phyloP scores from a whole-genome alignment of 2,888 invertebrate genomes.

The Apamea sordens region DNA sequence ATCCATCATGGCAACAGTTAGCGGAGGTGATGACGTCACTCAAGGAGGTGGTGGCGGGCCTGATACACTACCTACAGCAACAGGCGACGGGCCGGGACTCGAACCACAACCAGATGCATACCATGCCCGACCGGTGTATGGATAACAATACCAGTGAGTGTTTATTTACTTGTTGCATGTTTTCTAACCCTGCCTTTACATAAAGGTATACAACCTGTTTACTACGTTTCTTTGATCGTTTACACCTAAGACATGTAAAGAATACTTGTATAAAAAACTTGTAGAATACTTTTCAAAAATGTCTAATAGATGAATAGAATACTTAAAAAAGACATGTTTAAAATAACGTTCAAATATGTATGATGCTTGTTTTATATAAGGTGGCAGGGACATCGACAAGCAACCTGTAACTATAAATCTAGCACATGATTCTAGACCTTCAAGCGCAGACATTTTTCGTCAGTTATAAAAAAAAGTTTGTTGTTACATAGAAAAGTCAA shows the following conservation, averaged over 20 bases:
- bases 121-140: conserved; percentile 89
- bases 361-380: background rate
- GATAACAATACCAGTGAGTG: conserved; percentile 84
- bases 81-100: conserved; percentile 77
- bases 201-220: background rate
- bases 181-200: background rate
- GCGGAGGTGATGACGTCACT: conserved; percentile 83
- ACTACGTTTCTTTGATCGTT: background rate
- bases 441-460: background rate
- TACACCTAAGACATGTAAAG: background rate
- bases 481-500: background rate
- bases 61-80: conserved; percentile 82
- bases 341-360: background rate
- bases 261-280: background rate
- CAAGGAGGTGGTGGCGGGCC: conserved; percentile 82
- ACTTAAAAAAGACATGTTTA: background rate
- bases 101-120: conserved; percentile 87
- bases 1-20: conserved; percentile 83
- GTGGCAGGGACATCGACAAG: background rate
- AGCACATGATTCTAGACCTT: background rate
- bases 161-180: background rate
- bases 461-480: background rate
- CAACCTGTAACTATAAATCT: background rate
- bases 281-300: background rate
- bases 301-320: background rate